Base-by-base conservation (phyloP, 2,113 vertebrate species). In the Microcebus murinus region DNA sequence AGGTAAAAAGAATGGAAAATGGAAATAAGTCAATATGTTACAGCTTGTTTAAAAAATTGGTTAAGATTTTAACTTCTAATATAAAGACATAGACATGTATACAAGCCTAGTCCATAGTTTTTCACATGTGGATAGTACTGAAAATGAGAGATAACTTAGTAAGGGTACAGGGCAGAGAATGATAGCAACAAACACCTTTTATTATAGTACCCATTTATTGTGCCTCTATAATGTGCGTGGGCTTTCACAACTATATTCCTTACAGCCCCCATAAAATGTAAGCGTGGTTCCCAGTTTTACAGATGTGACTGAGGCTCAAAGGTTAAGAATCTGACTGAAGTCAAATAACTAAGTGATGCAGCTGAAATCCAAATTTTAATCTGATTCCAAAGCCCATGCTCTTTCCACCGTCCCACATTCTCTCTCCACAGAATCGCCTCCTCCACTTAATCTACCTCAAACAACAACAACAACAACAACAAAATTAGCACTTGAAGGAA, bases 291-390 rank as follows among this genome's bases (percentile, higher is more conserved):
- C 48, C 50, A 77, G 42, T 59, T 57, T 70, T 36, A 29, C 21
- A 85, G 59, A 57, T 57, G 42, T 27, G 13, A 71, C 63, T 59
- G n/a, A 80, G 20, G 17, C 50, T 55, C 34, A 81, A 9, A 50
- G 18, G 71, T 42, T 68, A 91, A 76, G 45, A 83, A 61, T 84
- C 7, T 71, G 14, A 91, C 3, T 65, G 17, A 36, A 68, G 25
- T 63, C 61, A 67, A 42, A 36, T 20, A 92, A 57, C 23, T 29
- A 86, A 89, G 27, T 21, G 55, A 52, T 9, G 42, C 45, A 91
- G 50, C 29, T 94, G 39, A 82, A 87, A 87, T 83, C 15, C 59
- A 96, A 92, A 94, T 80, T 91, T n/a, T 68, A 77, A 52, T 79
- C 82, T 68, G 23, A 86, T 91, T 93, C 61, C 36, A 76, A 90